phyloP scores from a whole-genome alignment of 2,797 vertebrate species.

The Chromobotia macracanthus region DNA sequence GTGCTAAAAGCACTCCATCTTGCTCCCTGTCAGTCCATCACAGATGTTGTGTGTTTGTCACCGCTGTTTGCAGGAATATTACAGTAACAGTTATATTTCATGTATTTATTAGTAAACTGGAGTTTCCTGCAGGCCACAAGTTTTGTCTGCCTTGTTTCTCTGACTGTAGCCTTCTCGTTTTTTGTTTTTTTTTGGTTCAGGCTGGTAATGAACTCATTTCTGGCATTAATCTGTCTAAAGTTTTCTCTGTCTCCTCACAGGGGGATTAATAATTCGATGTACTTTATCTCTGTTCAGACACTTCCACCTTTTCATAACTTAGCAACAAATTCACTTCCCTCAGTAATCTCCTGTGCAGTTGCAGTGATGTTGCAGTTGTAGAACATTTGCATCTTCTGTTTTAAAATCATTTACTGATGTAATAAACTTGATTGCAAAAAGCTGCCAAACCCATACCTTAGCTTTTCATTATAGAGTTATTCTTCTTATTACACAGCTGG shows the following conservation, averaged over 20 bases:
- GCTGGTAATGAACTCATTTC: constrained; percentile 43
- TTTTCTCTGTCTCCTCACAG: constrained; percentile 37
- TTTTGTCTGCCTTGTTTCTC: constrained; percentile 43
- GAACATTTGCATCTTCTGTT: constrained; percentile 17
- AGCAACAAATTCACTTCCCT: constrained; percentile 47
- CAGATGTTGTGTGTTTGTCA: constrained; percentile 38
- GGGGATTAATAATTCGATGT: constrained; percentile 48
- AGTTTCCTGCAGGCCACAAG: constrained; percentile 22
- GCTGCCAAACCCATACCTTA: not conserved
- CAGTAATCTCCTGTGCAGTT: constrained; percentile 20
- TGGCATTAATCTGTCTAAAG: constrained; percentile 49
- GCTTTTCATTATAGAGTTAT: not conserved
- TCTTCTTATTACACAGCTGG: not conserved
- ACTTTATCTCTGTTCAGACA: constrained; percentile 49
- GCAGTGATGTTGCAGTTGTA: constrained; percentile 15
- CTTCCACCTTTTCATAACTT: constrained; percentile 51
- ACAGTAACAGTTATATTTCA: not conserved
- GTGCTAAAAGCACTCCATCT: constrained; percentile 10
- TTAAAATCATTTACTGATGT: constrained; percentile 2
- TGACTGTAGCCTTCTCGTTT: constrained; percentile 23
- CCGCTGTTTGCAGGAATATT: not conserved
- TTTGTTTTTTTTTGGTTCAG: constrained; percentile 18
- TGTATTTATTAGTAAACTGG: not conserved
- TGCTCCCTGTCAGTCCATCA: constrained; percentile 13
- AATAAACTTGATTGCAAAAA: not conserved